A percentile compares a stretch with the other conserved stretches of the same genome.
Conservation (phyloP, 92 coral and sea anemone species). For the Epizoanthus fatuus region DNA sequence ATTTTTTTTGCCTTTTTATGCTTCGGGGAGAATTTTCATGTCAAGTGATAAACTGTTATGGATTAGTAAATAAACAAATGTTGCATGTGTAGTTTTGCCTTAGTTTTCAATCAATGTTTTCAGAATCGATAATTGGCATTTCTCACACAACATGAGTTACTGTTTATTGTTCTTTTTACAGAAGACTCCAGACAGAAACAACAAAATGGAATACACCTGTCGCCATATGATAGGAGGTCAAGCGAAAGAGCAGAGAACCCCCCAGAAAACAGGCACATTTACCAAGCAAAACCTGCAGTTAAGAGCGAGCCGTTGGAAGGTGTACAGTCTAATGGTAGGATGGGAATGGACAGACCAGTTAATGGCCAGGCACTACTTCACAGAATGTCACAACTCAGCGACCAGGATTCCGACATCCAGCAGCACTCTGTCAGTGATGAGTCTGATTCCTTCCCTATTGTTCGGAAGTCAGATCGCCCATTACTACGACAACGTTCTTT, state of each 20-base stretch:
- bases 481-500: slow-evolving; percentile 44
- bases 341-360: background rate
- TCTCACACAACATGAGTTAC: no score
- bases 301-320: background rate
- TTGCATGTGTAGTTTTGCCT: no score
- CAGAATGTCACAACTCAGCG: slow-evolving; percentile 10
- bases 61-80: no score
- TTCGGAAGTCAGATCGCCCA: slow-evolving; percentile 16
- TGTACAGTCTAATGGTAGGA: background rate
- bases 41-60: no score
- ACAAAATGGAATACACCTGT: slow-evolving; percentile 6
- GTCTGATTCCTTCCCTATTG: slow-evolving; percentile 36
- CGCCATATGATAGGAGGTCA: slow-evolving; percentile 7
- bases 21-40: no score
- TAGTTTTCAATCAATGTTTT: background rate
- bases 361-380: slow-evolving; percentile 20
- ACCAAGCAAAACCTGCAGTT: background rate
- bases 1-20: no score
- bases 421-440: slow-evolving; percentile 64
- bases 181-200: slow-evolving; percentile 6
- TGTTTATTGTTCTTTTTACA: background rate
- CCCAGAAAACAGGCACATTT: slow-evolving; percentile 1
- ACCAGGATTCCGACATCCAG: slow-evolving; percentile 40
- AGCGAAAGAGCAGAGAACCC: slow-evolving; percentile 16
- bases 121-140: background rate